Evolutionary conservation across 2,888 invertebrate genomes (phyloP).

Genomic region (Eupithecia inturbata): DNA sequence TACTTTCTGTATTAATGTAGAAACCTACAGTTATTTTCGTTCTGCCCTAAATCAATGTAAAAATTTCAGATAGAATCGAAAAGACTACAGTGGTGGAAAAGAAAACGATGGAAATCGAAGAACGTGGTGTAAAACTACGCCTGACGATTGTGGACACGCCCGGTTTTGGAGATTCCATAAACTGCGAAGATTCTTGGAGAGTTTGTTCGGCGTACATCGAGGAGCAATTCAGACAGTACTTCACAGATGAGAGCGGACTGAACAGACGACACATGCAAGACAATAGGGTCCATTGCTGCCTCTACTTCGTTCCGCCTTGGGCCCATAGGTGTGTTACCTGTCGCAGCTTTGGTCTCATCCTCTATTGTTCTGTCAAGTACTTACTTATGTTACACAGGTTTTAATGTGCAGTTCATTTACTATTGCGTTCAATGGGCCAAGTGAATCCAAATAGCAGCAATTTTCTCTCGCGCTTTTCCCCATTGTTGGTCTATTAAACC

Average conservation of each 20-base stretch:
- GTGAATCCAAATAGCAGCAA: conserved; percentile 49
- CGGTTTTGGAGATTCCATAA: conserved; percentile 97
- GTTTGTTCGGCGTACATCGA: conserved; percentile 96
- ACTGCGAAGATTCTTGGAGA: conserved; percentile 97
- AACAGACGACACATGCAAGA: conserved; percentile 97
- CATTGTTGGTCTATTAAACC: conserved; percentile 48
- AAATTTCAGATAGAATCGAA: conserved; percentile 84
- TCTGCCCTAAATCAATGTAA: neutral
- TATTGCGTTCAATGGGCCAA: conserved; percentile 56
- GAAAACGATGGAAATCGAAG: conserved; percentile 97
- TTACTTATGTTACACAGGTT: conserved; percentile 19
- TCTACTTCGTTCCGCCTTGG: conserved; percentile 97
- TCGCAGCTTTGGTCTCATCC: conserved; percentile 20
- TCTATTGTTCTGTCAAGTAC: conserved; percentile 37
- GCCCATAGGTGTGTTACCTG: conserved; percentile 90
- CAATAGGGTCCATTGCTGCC: conserved; percentile 97
- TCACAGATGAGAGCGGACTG: conserved; percentile 96
- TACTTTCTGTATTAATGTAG: neutral
- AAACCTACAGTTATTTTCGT: neutral
- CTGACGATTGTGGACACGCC: conserved; percentile 97
- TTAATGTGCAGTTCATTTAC: conserved; percentile 28
- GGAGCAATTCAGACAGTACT: conserved; percentile 92
- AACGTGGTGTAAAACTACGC: conserved; percentile 94
- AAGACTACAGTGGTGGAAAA: conserved; percentile 89
- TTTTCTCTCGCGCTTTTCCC: conserved; percentile 41